Evolutionary conservation across 2,888 invertebrate species (phyloP), one percentile per base, ranked within the genome.

Genomic region (Listrodromus nycthemerus): DNA sequence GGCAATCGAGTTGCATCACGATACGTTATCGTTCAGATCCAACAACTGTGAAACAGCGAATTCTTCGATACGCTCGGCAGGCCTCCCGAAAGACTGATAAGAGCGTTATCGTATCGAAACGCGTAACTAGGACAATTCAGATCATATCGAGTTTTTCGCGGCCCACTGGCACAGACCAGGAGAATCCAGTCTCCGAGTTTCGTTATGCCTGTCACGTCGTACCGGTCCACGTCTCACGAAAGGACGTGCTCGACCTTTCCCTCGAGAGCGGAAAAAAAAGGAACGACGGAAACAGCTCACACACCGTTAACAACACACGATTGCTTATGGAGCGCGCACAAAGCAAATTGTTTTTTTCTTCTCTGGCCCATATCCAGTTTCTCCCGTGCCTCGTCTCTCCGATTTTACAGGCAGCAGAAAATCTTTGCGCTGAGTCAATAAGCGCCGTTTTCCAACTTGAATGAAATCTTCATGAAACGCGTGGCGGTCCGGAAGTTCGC

Each of bases 401-500:
- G 27, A 41, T 74, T 55, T 74, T 33, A 65, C 73, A 63, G 48
- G 27, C 45, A 41, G 55, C 4, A 13, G 55, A 13, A 21, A 21
- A 74, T 69, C 69, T 41, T 58, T 37, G 69, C 58, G 61, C 6
- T 21, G 67, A 71, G 78, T 65, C 85, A 70, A 74, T 74, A 85
- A 80, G 80, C 50, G 33, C 73, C 74, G 48, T 45, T 65, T 63
- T 48, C 30, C 16, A 69, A 48, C 41, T 69, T 80, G 65, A 74
- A 78, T 85, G 76, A 74, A 85, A 80, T 80, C 83, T 85, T 85
- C 70, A 83, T 74, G 80, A 80, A 80, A 73, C 24, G 65, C 55
- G 16, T 67, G 41, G 77, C 37, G 45, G 69, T 37, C 61, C 41
- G n/a, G 61, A 58, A 69, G 77, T 55, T 70, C 55, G 76, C 69